These are phyloP conservation scores for Ciconia stormi DNA, from an alignment of 2,113 vertebrate species.

Conservation along the genomic window DNA sequence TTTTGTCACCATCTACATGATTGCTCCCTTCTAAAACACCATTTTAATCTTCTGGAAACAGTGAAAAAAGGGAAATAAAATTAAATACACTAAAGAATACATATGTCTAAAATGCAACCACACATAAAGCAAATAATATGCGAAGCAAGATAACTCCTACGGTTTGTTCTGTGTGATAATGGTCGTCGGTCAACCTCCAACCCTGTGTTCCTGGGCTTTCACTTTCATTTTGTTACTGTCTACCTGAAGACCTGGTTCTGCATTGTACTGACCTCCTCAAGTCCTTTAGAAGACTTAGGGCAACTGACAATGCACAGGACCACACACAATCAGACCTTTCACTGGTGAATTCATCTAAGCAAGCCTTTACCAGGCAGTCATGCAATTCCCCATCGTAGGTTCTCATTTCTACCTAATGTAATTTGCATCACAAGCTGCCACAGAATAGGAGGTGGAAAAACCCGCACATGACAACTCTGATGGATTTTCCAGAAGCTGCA, in stretches of 20 bases:
- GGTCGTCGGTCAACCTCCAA: background rate
- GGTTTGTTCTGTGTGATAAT: background rate
- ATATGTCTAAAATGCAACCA: background rate
- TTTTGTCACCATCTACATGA: background rate
- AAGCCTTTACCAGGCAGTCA: background rate
- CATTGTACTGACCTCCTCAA: background rate
- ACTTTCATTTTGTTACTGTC: background rate
- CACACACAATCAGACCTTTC: background rate
- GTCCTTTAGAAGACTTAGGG: background rate
- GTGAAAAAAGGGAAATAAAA: background rate
- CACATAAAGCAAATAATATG: background rate
- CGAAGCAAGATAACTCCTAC: background rate
- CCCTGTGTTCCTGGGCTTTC: background rate
- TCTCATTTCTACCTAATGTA: background rate
- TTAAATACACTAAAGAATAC: background rate
- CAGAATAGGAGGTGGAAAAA: background rate
- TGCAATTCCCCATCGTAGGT: rapidly evolving
- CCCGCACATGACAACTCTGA: rapidly evolving
- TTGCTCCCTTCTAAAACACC: background rate
- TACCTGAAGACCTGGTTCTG: background rate
- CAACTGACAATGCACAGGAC: background rate
- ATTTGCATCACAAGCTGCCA: background rate
- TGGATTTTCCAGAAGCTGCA: background rate
- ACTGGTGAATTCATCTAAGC: background rate
- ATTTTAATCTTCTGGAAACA: background rate